Evolutionary conservation across 2,113 vertebrate species (phyloP), one percentile per base, ranked within the genome.

Genomic region (Meriones unguiculatus): DNA sequence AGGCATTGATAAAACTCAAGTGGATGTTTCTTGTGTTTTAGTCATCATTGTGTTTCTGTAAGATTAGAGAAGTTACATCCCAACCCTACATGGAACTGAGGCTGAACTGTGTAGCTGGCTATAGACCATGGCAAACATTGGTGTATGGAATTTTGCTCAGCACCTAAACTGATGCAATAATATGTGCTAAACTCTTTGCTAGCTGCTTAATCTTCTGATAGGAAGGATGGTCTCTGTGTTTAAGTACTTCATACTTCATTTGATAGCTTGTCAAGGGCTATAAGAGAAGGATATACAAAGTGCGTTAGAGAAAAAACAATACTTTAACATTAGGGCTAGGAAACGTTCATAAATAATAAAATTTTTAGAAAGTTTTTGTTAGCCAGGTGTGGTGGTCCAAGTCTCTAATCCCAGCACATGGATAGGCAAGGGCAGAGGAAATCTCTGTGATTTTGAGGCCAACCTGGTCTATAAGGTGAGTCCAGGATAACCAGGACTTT

Each of bases 1-100:
- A 93, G 64, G n/a, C 82, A 75, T 92, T 70, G 92, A 88, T 95
- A 95, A 97, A 94, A 95, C 75, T 91, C 62, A 93, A 75, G 82
- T 84, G 35, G 41, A 67, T 95, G 54, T 78, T 81, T 85, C 50
- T 90, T 91, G 77, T 73, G 5, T 52, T 97, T 92, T 89, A 96
- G 62, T 62, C 92, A 82, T 89, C 30, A 70, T 30, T 84, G 30
- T 38, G 77, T 94, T 96, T 93, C 75, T 46, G 11, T 81, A 82
- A 96, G 64, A 76, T 94, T 8, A 89, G 69, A 81, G 84, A 96
- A 85, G 8, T 65, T 89, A 15, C 81, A n/a, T 22, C 52, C 35
- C 1, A 72, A 41, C 14, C 18, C 41, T 70, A 69, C 38, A 89
- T 90, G 46, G 35, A 85, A 32, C 38, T 90, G 93, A 85, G 77